phyloP scores from a whole-genome alignment of 2,113 vertebrate species.

The Platysteira castanea region DNA sequence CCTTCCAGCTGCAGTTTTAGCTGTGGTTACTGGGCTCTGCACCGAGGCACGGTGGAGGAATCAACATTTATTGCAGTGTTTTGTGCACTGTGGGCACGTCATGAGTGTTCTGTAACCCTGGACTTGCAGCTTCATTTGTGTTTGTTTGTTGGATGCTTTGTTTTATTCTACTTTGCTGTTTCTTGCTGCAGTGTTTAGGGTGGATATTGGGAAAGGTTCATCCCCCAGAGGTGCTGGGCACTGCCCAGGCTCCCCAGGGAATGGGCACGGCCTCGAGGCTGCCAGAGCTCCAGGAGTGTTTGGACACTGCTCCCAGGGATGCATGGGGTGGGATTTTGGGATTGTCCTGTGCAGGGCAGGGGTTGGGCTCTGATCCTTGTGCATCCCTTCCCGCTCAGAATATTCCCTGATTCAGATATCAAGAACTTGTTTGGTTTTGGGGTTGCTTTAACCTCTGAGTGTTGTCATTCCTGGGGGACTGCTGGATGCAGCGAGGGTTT shows the following conservation, averaged over 20 bases:
- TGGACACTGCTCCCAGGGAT: rapidly evolving
- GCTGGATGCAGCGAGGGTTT: neutral
- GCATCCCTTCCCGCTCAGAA: neutral
- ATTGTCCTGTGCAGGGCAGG: neutral
- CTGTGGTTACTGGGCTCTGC: neutral
- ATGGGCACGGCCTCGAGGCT: too few relatives aligned
- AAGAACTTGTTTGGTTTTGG: neutral
- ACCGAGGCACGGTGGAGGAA: rapidly evolving
- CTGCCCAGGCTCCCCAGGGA: neutral
- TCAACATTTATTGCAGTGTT: neutral
- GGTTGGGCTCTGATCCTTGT: neutral
- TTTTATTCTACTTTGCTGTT: neutral
- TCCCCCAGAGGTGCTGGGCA: neutral
- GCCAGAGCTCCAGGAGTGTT: neutral
- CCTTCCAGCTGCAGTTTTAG: neutral
- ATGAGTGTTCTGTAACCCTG: rapidly evolving
- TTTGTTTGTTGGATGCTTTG: neutral
- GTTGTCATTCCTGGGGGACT: neutral
- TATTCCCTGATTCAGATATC: neutral
- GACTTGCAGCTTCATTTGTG: neutral
- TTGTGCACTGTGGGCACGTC: rapidly evolving
- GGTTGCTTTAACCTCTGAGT: neutral
- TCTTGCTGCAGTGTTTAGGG: neutral
- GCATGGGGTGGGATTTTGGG: neutral
- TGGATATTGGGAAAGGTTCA: neutral